phyloP scores from a whole-genome alignment of 2,888 invertebrate genomes.

The Stomorhina lunata region DNA sequence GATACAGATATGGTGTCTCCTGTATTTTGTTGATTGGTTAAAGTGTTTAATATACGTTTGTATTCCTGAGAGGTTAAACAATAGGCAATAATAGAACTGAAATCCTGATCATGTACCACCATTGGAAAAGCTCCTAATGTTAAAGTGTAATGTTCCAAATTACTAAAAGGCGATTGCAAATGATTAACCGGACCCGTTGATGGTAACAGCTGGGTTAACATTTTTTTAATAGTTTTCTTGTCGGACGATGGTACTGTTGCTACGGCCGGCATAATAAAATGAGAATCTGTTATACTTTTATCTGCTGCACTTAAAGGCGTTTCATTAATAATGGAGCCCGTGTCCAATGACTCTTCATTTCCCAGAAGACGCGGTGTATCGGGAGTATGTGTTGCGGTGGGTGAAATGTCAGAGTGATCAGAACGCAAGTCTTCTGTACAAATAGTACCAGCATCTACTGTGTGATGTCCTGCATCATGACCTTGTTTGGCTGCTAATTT shows the following conservation, averaged over 20 bases:
- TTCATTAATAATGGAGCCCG: slow-evolving; percentile 37
- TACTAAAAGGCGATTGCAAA: slow-evolving; percentile 83
- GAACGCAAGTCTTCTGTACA: slow-evolving; percentile 80
- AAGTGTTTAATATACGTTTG: slow-evolving; percentile 82
- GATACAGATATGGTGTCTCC: slow-evolving; percentile 47
- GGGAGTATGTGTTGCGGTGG: slow-evolving; percentile 50
- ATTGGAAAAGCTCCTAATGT: slow-evolving; percentile 84
- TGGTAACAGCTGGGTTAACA: slow-evolving; percentile 85
- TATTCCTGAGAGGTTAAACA: slow-evolving; percentile 88
- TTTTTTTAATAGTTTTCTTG: slow-evolving; percentile 85
- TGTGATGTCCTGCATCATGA: slow-evolving; percentile 45
- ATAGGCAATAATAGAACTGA: slow-evolving; percentile 92
- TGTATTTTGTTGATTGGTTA: slow-evolving; percentile 45
- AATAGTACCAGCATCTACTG: slow-evolving; percentile 75
- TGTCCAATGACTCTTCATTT: slow-evolving; percentile 37
- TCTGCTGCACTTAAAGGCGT: slow-evolving; percentile 31
- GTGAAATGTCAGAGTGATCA: slow-evolving; percentile 79
- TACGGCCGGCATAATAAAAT: slow-evolving; percentile 57
- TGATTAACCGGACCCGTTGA: slow-evolving; percentile 80
- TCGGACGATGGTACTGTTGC: slow-evolving; percentile 73
- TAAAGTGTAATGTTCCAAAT: slow-evolving; percentile 86
- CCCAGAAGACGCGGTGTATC: slow-evolving; percentile 24
- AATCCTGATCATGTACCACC: slow-evolving; percentile 89
- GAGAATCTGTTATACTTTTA: slow-evolving; percentile 62
- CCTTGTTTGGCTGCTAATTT: slow-evolving; percentile 74